Conservation (phyloP, 2,888 invertebrate genomes). For the Taphrorychus bicolor region DNA sequence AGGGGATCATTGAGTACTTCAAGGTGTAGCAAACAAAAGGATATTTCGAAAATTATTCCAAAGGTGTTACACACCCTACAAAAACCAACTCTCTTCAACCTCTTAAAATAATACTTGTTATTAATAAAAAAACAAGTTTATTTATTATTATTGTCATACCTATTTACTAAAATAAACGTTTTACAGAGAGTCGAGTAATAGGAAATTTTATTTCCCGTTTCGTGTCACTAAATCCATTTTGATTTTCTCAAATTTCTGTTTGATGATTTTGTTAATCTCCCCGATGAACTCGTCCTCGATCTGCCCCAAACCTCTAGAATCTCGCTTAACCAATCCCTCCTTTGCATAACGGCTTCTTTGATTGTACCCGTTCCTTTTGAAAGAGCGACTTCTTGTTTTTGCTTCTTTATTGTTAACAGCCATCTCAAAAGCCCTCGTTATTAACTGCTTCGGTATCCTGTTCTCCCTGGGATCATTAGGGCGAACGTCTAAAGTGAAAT, state of each 20-base stretch:
- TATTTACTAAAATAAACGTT: too few relatives aligned
- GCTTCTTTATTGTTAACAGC: conserved; percentile 73
- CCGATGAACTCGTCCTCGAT: conserved; percentile 48
- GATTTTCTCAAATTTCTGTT: conserved; percentile 48
- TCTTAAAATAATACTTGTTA: too few relatives aligned
- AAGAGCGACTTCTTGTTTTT: conserved; percentile 64
- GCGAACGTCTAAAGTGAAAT: conserved; percentile 75
- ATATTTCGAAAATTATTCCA: too few relatives aligned
- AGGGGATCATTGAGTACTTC: too few relatives aligned
- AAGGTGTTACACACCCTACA: too few relatives aligned
- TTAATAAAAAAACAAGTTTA: too few relatives aligned
- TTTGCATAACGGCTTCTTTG: conserved; percentile 14
- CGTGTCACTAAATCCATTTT: conserved; percentile 25
- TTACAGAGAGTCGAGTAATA: too few relatives aligned
- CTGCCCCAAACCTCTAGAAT: conserved; percentile 41
- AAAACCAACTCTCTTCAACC: too few relatives aligned
- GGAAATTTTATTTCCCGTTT: too few relatives aligned
- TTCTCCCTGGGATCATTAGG: conserved; percentile 86
- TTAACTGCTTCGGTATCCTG: conserved; percentile 78
- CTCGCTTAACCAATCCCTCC: conserved; percentile 12
- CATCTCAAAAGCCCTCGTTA: conserved; percentile 75
- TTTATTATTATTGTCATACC: too few relatives aligned
- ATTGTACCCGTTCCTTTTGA: conserved; percentile 37
- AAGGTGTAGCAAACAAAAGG: too few relatives aligned
- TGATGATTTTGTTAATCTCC: conserved; percentile 48